Percentiles rank a stretch among this genome's conserved stretches.
Conservation (phyloP, 2,888 invertebrate genomes). For the Crepidodera aurea region DNA sequence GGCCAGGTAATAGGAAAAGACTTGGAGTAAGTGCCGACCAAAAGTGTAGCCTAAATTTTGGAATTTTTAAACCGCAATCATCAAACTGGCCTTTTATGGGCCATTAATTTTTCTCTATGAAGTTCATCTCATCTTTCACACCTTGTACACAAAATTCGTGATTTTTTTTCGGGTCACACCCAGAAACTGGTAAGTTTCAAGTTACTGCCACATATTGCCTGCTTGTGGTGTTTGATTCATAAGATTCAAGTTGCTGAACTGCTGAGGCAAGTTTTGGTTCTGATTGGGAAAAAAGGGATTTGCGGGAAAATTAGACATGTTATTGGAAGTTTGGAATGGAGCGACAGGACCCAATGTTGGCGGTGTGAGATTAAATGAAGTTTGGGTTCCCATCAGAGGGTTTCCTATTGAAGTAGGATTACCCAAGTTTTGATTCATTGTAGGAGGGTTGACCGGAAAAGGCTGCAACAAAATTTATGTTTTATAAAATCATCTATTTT, state of each 20-base stretch:
- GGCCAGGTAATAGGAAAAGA: not conserved
- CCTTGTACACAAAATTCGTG: not conserved
- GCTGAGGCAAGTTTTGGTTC: slow-evolving; percentile 60
- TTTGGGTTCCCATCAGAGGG: not conserved
- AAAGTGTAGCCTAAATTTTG: too few relatives aligned
- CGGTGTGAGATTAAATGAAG: not conserved
- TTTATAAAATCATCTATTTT: too few relatives aligned
- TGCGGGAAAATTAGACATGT: slow-evolving; percentile 37
- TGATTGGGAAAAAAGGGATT: slow-evolving; percentile 54
- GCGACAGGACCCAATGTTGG: not conserved
- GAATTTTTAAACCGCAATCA: too few relatives aligned
- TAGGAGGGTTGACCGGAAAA: slow-evolving; percentile 5
- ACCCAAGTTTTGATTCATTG: slow-evolving; percentile 3
- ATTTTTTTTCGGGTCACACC: slow-evolving; percentile 9
- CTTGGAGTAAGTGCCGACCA: too few relatives aligned
- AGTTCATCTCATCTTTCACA: not conserved
- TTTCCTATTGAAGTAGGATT: not conserved
- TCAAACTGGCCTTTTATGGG: too few relatives aligned
- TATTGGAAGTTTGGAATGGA: slow-evolving; percentile 9
- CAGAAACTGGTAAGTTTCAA: not conserved
- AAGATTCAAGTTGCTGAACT: slow-evolving; percentile 64
- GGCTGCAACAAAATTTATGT: slow-evolving; percentile 1
- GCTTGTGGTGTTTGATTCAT: slow-evolving; percentile 47
- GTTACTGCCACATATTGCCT: slow-evolving; percentile 59
- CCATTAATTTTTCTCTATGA: not conserved